Evolutionary conservation across 2,797 vertebrate species (phyloP).

Genomic region (Poecile montanus): DNA sequence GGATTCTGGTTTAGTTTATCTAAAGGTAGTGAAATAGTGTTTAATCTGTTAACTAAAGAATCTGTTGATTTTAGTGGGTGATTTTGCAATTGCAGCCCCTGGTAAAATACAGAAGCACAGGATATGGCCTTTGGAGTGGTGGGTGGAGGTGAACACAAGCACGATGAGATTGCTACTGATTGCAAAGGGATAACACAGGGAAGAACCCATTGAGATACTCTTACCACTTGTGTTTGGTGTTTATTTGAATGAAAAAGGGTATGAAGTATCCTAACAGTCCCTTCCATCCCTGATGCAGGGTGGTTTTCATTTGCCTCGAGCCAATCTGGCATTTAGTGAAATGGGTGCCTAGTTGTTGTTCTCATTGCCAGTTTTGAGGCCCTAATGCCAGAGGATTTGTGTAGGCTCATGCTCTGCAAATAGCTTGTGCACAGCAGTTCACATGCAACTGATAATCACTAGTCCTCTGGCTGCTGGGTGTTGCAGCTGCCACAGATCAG

Average conservation of each 20-base stretch:
- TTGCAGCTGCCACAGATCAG: background rate
- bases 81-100: background rate
- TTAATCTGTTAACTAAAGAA: background rate
- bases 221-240: background rate
- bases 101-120: background rate
- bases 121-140: background rate
- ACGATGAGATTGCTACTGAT: background rate
- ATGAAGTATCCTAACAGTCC: background rate
- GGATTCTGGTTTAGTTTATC: background rate
- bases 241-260: background rate
- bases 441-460: background rate
- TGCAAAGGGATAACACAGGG: background rate
- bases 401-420: background rate
- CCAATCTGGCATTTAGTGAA: background rate
- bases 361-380: background rate
- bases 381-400: background rate
- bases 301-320: background rate
- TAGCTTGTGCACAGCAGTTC: background rate
- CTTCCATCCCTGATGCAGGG: background rate
- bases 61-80: background rate
- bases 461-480: background rate
- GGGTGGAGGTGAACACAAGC: background rate
- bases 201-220: background rate
- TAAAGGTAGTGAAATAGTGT: background rate
- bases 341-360: background rate